Evolutionary conservation across 2,888 invertebrate genomes (phyloP), one percentile per base, ranked within the genome.

Genomic region (Metellina segmentata): DNA sequence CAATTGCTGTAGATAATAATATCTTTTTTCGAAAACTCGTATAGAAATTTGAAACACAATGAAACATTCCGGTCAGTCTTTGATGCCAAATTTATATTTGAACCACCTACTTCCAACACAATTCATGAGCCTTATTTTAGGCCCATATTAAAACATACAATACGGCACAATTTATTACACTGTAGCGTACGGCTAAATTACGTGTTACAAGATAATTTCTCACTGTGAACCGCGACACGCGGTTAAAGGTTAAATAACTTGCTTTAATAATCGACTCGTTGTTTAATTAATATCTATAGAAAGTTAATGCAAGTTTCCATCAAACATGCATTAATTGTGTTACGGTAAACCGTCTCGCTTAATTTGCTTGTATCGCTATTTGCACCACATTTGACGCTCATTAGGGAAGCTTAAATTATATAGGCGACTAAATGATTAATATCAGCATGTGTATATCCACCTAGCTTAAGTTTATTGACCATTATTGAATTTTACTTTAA

Each of bases 311-410:
- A 79, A 52, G 78, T 71, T 71, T 83, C 82, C 83, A 89, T 75
- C 89, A 89, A 89, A 69, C 82, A 75, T 78, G 71, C 89, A 83
- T 78, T 89, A 89, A 89, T 89, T 89, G 79, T 71, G 82, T 83
- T 83, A 89, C 83, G 89, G 89, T 89, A 85, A 83, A 83, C 83
- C 71, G 78, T 74, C 81, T 72, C 79, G 77, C 83, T 83, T 89
- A 89, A 89, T 89, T 89, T 89, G 79, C 78, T 79, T 83, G 83
- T 61, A 72, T 78, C 83, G 82, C 83, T 78, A 83, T 85, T 89
- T 89, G 83, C 83, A 85, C 78, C 85, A 53, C 78, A 85, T 79
- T 89, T 78, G 78, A 82, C 71, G 48, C 49, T 72, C 71, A 85
- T 89, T 79, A 85, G 70, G 70, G 83, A 78, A 72, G 49, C 71